Conservation (phyloP, 2,888 invertebrate species). For the Aleiodes alternator region DNA sequence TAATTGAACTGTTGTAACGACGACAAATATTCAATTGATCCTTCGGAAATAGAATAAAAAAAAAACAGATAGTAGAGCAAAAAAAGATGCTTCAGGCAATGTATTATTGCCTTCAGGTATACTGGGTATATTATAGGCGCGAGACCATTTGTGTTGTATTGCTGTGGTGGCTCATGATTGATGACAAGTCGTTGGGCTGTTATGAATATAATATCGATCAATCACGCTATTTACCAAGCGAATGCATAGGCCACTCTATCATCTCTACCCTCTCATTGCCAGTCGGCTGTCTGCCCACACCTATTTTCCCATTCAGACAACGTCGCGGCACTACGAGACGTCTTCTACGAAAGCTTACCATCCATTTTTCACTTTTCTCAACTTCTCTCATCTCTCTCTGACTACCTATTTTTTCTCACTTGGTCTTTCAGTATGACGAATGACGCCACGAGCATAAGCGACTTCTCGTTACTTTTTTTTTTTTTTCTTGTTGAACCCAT, state of each 20-base stretch:
- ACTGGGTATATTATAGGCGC: constrained; percentile 12
- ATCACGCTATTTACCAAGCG: constrained; percentile 73
- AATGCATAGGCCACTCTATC: constrained; percentile 73
- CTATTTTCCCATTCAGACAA: constrained; percentile 39
- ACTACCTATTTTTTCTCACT: constrained; percentile 21
- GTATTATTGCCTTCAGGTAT: constrained; percentile 7
- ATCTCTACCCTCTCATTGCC: constrained; percentile 61
- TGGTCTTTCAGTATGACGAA: constrained; percentile 23
- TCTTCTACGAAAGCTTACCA: constrained; percentile 39
- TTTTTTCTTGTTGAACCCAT: not conserved
- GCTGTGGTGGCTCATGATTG: constrained; percentile 56
- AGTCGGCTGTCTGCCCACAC: constrained; percentile 51
- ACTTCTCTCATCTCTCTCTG: constrained; percentile 1
- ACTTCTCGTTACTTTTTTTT: constrained; percentile 3
- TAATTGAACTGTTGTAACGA: not conserved
- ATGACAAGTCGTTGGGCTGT: constrained; percentile 73
- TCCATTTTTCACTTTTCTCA: constrained; percentile 50
- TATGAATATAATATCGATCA: constrained; percentile 75
- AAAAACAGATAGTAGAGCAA: not conserved
- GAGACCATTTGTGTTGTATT: constrained; percentile 45
- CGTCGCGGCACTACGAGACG: constrained; percentile 28
- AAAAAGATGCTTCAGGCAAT: not conserved
- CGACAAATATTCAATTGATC: constrained; percentile 17
- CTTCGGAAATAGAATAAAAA: constrained; percentile 17
- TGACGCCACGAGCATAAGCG: constrained; percentile 9